phyloP scores from a whole-genome alignment of 2,113 vertebrate genomes.

The Noturus placidus region DNA sequence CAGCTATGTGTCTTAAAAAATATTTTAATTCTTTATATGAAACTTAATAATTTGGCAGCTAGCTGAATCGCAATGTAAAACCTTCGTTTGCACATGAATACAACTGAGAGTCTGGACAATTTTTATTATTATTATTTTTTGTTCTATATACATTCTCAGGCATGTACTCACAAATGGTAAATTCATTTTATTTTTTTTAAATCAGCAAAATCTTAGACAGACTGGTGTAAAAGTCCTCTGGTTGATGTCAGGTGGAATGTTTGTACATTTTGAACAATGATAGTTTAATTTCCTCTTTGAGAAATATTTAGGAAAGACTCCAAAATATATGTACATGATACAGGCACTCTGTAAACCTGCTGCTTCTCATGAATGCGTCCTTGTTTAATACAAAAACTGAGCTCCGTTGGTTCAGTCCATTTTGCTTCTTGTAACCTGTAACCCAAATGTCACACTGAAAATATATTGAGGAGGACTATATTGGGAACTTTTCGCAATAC shows the following conservation, averaged over 20 bases:
- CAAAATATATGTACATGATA: not conserved
- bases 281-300: not conserved
- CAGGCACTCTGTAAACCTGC: not conserved
- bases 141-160: too few species aligned
- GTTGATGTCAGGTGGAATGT: too few species aligned
- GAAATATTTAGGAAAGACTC: not conserved
- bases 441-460: not conserved
- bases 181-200: too few species aligned
- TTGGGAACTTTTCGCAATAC: conserved; percentile 7
- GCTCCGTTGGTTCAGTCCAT: not conserved
- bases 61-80: not conserved
- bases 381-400: not conserved
- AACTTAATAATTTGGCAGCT: not conserved
- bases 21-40: not conserved
- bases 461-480: not conserved
- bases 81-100: not conserved
- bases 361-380: not conserved
- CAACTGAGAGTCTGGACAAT: too few species aligned
- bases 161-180: too few species aligned
- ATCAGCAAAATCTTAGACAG: not conserved
- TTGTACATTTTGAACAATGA: too few species aligned
- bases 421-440: not conserved
- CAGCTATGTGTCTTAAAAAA: not conserved
- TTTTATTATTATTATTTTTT: too few species aligned
- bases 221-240: too few species aligned